phyloP scores from a whole-genome alignment of 2,797 vertebrate genomes.

The Lutjanus campechanus region DNA sequence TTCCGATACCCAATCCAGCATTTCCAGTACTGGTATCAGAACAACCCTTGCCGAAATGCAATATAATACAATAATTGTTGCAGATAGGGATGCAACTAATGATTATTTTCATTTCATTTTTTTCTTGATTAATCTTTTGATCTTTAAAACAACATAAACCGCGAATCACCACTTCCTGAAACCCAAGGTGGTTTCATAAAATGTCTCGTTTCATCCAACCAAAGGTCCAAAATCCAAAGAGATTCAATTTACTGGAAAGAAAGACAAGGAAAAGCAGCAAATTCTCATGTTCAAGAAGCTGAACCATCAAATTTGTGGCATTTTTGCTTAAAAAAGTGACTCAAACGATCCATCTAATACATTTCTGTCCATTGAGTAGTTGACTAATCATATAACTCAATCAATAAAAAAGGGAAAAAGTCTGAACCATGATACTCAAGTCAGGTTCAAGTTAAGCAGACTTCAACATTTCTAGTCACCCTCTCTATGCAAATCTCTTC shows the following conservation, averaged over 20 bases:
- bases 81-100: neutral
- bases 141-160: neutral
- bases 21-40: no score
- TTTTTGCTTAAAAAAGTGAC: neutral
- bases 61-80: neutral
- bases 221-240: neutral
- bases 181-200: neutral
- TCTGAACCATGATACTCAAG: neutral
- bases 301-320: neutral
- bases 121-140: neutral
- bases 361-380: neutral
- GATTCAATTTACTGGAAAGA: neutral
- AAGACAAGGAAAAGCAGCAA: slow-evolving; percentile 1
- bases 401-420: neutral
- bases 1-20: no score
- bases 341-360: no score
- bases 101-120: neutral
- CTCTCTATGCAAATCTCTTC: neutral
- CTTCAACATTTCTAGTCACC: neutral
- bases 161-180: neutral
- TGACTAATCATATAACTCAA: neutral
- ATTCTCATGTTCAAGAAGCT: neutral
- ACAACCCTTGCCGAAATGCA: neutral
- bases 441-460: neutral
- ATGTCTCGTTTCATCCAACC: neutral